Evolutionary conservation across 2,113 vertebrate species (phyloP).

Genomic region (Bubo scandiacus): DNA sequence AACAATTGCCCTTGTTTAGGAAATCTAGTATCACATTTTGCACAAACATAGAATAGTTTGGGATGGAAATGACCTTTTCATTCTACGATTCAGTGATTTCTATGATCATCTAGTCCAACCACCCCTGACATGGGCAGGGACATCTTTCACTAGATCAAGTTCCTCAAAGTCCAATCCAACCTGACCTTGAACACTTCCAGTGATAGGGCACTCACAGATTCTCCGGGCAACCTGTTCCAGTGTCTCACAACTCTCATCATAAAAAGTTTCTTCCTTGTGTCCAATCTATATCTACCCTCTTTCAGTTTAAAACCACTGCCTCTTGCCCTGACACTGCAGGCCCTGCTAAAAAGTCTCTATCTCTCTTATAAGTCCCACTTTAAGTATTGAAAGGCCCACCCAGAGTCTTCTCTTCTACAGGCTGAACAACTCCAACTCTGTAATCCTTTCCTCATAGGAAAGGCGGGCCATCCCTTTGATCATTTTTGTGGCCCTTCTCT

Average conservation of each 20-base stretch:
- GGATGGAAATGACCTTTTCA: not conserved
- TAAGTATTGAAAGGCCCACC: not conserved
- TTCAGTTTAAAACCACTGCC: not conserved
- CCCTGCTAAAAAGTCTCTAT: not conserved
- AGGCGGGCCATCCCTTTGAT: not conserved
- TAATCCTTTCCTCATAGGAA: not conserved
- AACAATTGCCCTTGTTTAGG: not conserved
- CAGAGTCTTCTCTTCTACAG: not conserved
- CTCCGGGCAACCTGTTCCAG: not conserved
- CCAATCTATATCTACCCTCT: not conserved
- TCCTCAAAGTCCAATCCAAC: not conserved
- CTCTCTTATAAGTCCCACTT: not conserved
- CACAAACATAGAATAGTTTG: not conserved
- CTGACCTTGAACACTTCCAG: not conserved
- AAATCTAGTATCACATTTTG: not conserved
- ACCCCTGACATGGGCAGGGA: not conserved
- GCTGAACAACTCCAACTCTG: not conserved
- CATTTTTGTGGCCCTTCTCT: not conserved
- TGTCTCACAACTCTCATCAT: not conserved
- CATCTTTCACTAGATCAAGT: not conserved
- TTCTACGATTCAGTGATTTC: not conserved
- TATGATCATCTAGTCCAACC: not conserved
- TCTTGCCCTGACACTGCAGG: not conserved
- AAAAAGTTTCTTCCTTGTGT: not conserved
- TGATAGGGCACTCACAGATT: too few species aligned